These are phyloP conservation scores for Osedax frankpressi DNA, from an alignment of 2,888 invertebrate genomes.

Conservation along the genomic window DNA sequence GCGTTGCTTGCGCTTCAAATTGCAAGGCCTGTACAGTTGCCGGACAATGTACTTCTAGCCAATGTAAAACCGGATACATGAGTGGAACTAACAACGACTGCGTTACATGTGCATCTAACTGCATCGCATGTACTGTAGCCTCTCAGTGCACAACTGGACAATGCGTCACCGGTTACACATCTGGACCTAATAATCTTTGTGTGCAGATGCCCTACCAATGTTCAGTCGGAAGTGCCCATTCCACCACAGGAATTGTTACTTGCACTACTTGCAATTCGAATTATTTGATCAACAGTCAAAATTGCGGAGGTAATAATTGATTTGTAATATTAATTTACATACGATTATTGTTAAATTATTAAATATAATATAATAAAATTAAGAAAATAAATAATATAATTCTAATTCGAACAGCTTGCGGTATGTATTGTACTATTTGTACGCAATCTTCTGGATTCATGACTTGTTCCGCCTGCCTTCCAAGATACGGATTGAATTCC, in stretches of 20 bases:
- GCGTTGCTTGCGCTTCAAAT: neutral
- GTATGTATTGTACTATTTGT: neutral
- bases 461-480: neutral
- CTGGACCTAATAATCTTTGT: no score
- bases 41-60: neutral
- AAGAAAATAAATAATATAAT: no score
- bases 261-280: neutral
- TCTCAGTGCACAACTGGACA: neutral
- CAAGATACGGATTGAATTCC: no score
- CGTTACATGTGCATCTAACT: neutral
- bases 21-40: neutral
- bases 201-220: no score
- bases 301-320: conserved; percentile 7
- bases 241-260: neutral
- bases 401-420: conserved; percentile 7
- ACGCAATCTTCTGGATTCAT: neutral
- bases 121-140: neutral
- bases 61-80: neutral
- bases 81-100: neutral
- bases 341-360: no score
- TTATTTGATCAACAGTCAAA: neutral
- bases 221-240: no score
- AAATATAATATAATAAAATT: no score
- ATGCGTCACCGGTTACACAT: neutral
- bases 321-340: no score